These are phyloP conservation scores for Brachypterus glaber DNA, from an alignment of 2,888 invertebrate species.

Conservation along the genomic window DNA sequence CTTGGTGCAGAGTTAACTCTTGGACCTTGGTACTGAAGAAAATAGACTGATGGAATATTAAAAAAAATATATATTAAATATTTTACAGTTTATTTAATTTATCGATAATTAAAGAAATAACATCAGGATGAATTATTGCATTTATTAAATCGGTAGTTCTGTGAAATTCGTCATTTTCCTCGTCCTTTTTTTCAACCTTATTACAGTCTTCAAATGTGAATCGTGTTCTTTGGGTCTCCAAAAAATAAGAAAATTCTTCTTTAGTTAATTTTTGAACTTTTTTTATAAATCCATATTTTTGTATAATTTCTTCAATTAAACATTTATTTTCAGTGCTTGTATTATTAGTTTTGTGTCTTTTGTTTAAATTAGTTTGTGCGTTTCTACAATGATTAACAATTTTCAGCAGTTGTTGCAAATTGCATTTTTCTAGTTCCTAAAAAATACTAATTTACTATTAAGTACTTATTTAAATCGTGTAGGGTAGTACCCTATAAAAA, in stretches of 20 bases:
- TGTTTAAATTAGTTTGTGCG: slow-evolving; percentile 11
- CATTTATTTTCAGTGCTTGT: slow-evolving; percentile 1
- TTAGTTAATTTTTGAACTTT: slow-evolving; percentile 21
- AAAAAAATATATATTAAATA: too few relatives aligned
- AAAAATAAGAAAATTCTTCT: slow-evolving; percentile 24
- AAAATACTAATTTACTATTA: slow-evolving; percentile 11
- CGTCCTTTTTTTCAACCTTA: neutral
- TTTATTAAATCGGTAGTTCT: slow-evolving; percentile 49
- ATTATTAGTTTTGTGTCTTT: slow-evolving; percentile 6
- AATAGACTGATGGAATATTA: too few relatives aligned
- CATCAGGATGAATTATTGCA: slow-evolving; percentile 54
- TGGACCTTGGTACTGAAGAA: too few relatives aligned
- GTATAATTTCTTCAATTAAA: slow-evolving; percentile 8
- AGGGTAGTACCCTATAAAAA: too few relatives aligned
- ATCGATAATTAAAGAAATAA: slow-evolving; percentile 43
- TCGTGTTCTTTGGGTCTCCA: slow-evolving; percentile 25
- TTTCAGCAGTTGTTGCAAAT: slow-evolving; percentile 14
- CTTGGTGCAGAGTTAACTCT: too few relatives aligned
- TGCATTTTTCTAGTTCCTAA: slow-evolving; percentile 17
- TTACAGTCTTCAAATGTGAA: slow-evolving; percentile 19
- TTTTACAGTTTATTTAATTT: too few relatives aligned
- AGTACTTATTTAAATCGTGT: too few relatives aligned
- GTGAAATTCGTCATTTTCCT: slow-evolving; percentile 1
- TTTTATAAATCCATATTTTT: slow-evolving; percentile 18
- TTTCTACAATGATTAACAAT: slow-evolving; percentile 18